Conservation (phyloP, 2,888 invertebrate genomes). For the Melanargia galathea region DNA sequence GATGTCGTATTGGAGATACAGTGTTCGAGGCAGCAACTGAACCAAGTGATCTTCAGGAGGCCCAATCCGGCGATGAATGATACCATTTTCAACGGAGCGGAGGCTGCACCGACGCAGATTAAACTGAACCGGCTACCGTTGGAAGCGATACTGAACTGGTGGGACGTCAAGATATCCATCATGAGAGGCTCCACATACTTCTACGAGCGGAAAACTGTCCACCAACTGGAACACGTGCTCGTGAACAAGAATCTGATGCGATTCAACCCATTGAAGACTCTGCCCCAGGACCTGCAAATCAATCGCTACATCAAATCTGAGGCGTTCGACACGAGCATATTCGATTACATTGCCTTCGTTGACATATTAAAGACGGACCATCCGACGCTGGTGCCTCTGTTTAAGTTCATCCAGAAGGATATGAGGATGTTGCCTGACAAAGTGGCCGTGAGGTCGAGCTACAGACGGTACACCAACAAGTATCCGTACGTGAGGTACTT, state of each 20-base stretch:
- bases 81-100: constrained; percentile 54
- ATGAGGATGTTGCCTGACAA: constrained; percentile 29
- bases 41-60: constrained; percentile 50
- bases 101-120: constrained; percentile 43
- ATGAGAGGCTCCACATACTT: background rate
- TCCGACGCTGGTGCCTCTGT: constrained; percentile 20
- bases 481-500: constrained; percentile 58
- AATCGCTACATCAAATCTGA: background rate
- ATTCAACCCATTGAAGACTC: constrained; percentile 18
- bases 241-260: constrained; percentile 49
- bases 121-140: constrained; percentile 37
- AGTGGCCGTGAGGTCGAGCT: constrained; percentile 21
- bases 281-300: constrained; percentile 39
- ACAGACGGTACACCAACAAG: constrained; percentile 43
- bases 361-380: constrained; percentile 3
- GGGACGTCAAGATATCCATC: constrained; percentile 46
- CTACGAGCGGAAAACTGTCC: constrained; percentile 45
- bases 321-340: background rate
- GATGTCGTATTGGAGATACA: constrained; percentile 54
- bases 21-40: constrained; percentile 53
- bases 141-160: constrained; percentile 54
- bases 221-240: constrained; percentile 48
- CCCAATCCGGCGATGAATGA: constrained; percentile 47
- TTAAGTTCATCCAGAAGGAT: constrained; percentile 35
- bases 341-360: constrained; percentile 17